These are phyloP conservation scores for Nemopilema nomurai DNA, from an alignment of 30 jellyfish, hydroid and myxozoan species.

Conservation along the genomic window DNA sequence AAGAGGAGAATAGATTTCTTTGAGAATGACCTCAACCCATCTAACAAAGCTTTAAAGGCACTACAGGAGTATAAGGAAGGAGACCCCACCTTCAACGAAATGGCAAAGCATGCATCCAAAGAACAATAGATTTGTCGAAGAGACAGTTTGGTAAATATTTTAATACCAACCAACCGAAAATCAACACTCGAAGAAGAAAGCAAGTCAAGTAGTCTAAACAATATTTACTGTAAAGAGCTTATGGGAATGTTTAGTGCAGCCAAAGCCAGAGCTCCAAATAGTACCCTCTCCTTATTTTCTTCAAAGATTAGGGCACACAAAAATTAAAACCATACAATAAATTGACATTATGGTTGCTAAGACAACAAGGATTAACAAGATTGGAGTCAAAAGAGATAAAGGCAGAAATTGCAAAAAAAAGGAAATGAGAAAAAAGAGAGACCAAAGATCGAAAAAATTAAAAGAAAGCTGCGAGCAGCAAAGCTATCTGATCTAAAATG, in stretches of 20 bases:
- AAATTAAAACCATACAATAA: constrained; percentile 38
- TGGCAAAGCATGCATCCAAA: constrained; percentile 15
- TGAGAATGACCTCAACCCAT: neutral
- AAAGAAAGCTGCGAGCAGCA: constrained; percentile 10
- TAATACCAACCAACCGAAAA: neutral
- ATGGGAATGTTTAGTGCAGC: constrained; percentile 55
- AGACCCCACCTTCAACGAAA: neutral
- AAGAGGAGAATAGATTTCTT: constrained; percentile 15
- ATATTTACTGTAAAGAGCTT: constrained; percentile 33
- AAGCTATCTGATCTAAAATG: neutral
- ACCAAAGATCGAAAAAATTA: constrained; percentile 12
- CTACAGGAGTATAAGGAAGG: neutral
- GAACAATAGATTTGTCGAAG: neutral
- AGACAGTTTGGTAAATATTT: neutral
- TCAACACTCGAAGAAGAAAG: too few species aligned
- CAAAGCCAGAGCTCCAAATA: constrained; percentile 43
- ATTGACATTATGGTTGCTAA: constrained; percentile 22
- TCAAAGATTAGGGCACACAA: constrained; percentile 18
- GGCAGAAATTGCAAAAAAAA: constrained; percentile 2
- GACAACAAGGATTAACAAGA: neutral
- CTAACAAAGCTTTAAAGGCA: constrained; percentile 3
- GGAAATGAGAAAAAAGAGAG: too few species aligned
- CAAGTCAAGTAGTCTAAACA: constrained; percentile 20
- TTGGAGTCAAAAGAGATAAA: constrained; percentile 7
- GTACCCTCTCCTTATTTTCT: constrained; percentile 1